These are phyloP conservation scores for Triplophysa yarkandensis DNA, from an alignment of 2,797 vertebrate species.

Conservation along the genomic window DNA sequence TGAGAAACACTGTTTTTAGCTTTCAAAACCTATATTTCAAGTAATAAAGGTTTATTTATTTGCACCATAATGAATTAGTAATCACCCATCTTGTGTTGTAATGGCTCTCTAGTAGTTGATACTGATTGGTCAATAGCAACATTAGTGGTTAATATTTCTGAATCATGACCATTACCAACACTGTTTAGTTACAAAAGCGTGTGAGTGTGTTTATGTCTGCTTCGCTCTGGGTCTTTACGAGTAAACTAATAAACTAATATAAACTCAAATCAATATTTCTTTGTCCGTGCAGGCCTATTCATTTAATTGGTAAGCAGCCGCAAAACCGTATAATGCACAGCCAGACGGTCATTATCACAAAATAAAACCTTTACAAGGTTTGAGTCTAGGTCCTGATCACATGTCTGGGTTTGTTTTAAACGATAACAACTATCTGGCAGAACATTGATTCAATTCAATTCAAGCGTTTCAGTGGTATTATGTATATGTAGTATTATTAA, in stretches of 20 bases:
- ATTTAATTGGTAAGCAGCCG: not conserved
- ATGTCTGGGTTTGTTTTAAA: not conserved
- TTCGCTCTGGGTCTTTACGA: not conserved
- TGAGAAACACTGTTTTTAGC: not conserved
- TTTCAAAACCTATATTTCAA: not conserved
- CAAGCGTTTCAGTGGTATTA: not conserved
- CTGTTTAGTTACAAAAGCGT: not conserved
- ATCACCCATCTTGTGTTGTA: not conserved
- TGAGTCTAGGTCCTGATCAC: not conserved
- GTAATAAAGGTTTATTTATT: not conserved
- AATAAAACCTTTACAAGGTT: slow-evolving; percentile 6
- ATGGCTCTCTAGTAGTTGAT: not conserved
- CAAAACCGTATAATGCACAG: not conserved
- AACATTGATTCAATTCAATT: not conserved
- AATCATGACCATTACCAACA: not conserved
- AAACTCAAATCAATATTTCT: not conserved
- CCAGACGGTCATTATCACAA: not conserved
- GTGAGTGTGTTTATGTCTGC: not conserved
- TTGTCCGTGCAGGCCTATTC: not conserved
- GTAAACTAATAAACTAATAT: not conserved
- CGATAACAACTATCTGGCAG: not conserved
- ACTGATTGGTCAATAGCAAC: not conserved
- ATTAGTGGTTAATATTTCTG: not conserved
- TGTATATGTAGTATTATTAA: not conserved
- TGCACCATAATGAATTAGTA: slow-evolving; percentile 4